A percentile compares a stretch with the other conserved stretches of the same genome.
Conservation (phyloP, 2,797 vertebrate genomes). For the Macrochelys suwanniensis region DNA sequence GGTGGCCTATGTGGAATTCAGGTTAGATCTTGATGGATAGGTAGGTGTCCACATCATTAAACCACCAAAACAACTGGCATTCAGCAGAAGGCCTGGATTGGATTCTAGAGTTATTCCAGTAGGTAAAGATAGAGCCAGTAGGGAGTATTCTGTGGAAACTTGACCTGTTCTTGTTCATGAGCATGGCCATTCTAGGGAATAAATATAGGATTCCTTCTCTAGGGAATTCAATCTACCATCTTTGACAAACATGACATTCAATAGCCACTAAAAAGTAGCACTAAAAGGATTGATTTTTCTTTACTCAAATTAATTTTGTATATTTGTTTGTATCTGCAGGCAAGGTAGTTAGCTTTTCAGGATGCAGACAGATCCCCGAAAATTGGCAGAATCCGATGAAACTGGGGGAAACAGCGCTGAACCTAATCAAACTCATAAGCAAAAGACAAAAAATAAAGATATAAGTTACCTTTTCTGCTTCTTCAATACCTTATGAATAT, state of each 20-base stretch:
- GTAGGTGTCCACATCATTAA: neutral
- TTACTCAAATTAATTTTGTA: neutral
- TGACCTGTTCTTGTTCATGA: neutral
- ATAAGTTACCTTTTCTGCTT: conserved; percentile 46
- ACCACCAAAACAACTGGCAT: neutral
- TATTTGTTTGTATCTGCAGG: neutral
- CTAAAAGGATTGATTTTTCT: conserved; percentile 9
- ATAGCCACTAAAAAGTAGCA: neutral
- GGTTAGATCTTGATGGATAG: neutral
- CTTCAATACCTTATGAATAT: conserved; percentile 50
- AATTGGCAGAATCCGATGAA: neutral
- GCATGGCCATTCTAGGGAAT: neutral
- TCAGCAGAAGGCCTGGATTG: neutral
- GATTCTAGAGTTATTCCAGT: neutral
- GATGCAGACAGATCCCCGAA: conserved; percentile 41
- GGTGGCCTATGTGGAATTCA: neutral
- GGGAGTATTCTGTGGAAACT: neutral
- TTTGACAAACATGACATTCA: neutral
- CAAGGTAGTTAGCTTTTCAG: conserved; percentile 10
- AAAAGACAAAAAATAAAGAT: conserved; percentile 54
- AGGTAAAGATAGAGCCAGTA: neutral
- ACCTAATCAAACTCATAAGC: conserved; percentile 16
- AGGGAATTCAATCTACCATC: neutral
- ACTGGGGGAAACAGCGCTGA: conserved; percentile 1
- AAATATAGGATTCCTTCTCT: neutral